Percentiles rank a stretch among this genome's conserved stretches.
Evolutionary conservation across 2,113 vertebrate species (phyloP).

Genomic region (Nothoprocta perdicaria): DNA sequence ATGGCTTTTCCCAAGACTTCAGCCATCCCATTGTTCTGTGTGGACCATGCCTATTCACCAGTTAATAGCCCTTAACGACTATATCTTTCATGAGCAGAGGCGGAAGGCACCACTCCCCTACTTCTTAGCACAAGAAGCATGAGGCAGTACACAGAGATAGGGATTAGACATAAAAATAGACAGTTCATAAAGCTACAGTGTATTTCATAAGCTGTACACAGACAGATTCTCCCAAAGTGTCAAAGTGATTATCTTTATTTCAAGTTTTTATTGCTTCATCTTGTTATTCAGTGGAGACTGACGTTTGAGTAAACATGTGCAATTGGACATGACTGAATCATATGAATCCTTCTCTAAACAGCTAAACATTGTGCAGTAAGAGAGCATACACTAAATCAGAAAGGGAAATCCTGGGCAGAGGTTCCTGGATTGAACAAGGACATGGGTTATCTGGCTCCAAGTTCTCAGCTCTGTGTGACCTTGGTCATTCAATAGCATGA

Average conservation of each 20-base stretch:
- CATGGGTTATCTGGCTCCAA: neutral
- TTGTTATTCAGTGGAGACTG: neutral
- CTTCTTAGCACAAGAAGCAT: neutral
- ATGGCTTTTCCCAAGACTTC: neutral
- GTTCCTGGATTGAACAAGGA: neutral
- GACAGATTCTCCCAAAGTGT: neutral
- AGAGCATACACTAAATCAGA: neutral
- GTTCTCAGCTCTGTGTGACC: neutral
- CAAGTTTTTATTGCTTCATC: neutral
- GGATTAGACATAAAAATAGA: neutral
- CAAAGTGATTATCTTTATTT: neutral
- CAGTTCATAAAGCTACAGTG: neutral
- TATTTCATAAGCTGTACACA: neutral
- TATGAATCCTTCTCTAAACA: neutral
- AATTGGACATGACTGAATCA: neutral
- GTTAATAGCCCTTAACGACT: neutral
- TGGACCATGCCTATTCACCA: neutral
- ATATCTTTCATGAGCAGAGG: neutral
- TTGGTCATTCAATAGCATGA: neutral
- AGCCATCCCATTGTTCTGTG: neutral
- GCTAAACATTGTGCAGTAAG: accelerated
- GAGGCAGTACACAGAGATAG: neutral
- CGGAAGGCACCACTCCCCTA: neutral
- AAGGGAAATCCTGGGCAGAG: neutral
- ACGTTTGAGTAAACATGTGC: neutral